A percentile compares a stretch with the other conserved stretches of the same genome.
These are phyloP conservation scores for Mormyrus iriodes DNA, from an alignment of 2,113 vertebrate genomes.

Conservation along the genomic window DNA sequence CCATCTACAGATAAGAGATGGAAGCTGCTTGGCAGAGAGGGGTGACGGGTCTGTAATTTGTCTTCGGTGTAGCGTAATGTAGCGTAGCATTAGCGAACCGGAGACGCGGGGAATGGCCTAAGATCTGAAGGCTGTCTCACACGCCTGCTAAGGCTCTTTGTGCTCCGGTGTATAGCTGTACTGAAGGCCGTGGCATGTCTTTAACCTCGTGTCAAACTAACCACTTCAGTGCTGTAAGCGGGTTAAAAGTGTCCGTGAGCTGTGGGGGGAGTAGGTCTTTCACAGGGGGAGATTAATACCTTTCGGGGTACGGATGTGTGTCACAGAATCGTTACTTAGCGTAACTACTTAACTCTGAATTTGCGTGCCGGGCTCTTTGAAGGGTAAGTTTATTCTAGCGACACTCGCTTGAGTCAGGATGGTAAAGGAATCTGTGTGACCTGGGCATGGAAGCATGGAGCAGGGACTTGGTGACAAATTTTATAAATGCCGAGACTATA, in stretches of 20 bases:
- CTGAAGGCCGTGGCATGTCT: background rate
- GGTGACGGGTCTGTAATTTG: background rate
- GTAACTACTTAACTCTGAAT: background rate
- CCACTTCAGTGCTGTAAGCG: background rate
- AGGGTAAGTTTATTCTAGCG: background rate
- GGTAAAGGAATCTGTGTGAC: background rate
- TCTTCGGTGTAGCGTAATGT: background rate
- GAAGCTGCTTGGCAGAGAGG: background rate
- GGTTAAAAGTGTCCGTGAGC: background rate
- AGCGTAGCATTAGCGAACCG: background rate
- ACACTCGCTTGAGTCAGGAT: background rate
- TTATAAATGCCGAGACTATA: background rate
- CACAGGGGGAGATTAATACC: background rate
- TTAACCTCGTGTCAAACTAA: background rate
- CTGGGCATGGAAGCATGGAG: background rate
- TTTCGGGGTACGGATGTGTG: background rate
- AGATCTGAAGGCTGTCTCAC: background rate
- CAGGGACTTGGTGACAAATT: background rate
- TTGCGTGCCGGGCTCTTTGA: background rate
- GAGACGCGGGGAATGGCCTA: background rate
- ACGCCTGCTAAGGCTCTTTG: background rate
- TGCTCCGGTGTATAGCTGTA: background rate
- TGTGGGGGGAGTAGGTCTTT: background rate
- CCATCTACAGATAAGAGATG: background rate
- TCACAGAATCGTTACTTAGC: background rate